Evolutionary conservation across 2,888 invertebrate species (phyloP).

Genomic region (Ochropleura plecta): DNA sequence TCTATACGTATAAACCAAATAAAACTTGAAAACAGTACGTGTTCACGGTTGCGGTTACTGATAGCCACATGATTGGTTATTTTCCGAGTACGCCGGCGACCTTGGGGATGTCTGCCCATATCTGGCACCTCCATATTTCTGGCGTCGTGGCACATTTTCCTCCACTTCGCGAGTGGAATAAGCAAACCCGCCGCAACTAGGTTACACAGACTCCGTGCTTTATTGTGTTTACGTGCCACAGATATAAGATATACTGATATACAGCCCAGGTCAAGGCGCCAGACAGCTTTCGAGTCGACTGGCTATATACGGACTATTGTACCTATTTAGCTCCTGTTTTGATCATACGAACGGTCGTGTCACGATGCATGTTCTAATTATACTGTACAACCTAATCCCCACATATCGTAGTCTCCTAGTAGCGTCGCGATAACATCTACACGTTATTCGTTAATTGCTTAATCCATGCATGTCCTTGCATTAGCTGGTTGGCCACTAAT

Average conservation of each 20-base stretch:
- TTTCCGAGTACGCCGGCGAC: constrained; percentile 69
- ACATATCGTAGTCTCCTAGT: constrained; percentile 80
- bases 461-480: constrained; percentile 83
- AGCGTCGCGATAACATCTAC: constrained; percentile 76
- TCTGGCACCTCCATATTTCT: constrained; percentile 71
- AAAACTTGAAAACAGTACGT: constrained; percentile 62
- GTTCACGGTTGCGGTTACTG: constrained; percentile 66
- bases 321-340: constrained; percentile 81
- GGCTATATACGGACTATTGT: constrained; percentile 84
- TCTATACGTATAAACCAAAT: constrained; percentile 51
- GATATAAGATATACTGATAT: constrained; percentile 87
- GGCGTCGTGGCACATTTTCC: constrained; percentile 73
- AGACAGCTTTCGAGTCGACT: constrained; percentile 86
- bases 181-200: constrained; percentile 84
- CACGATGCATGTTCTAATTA: constrained; percentile 81
- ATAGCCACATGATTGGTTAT: constrained; percentile 59
- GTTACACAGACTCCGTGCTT: constrained; percentile 86
- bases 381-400: constrained; percentile 79
- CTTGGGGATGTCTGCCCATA: constrained; percentile 72
- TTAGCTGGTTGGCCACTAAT: constrained; percentile 70
- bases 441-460: constrained; percentile 81
- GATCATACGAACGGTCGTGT: constrained; percentile 73
- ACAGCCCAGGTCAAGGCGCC: constrained; percentile 86
- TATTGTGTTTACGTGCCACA: constrained; percentile 89
- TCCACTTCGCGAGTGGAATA: constrained; percentile 80